A percentile compares a stretch with the other conserved stretches of the same genome.
These are phyloP conservation scores for Meghimatium bilineatum DNA, from an alignment of 2,888 invertebrate genomes.

Conservation along the genomic window DNA sequence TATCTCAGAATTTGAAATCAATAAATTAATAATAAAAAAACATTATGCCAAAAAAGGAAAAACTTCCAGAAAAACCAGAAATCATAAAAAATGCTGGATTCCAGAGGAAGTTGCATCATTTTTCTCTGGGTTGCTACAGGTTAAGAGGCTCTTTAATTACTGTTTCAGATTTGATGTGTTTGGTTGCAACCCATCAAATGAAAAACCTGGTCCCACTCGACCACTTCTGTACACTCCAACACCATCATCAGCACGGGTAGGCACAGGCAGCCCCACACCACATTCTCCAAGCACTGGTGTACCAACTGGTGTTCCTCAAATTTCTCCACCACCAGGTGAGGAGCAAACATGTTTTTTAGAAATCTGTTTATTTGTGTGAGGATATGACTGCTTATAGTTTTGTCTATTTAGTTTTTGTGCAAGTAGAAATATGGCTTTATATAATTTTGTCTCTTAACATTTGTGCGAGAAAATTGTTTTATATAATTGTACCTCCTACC, in stretches of 20 bases:
- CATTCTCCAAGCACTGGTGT: neutral
- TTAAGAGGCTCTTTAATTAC: neutral
- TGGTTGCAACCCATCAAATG: constrained; percentile 43
- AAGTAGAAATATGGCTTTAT: neutral
- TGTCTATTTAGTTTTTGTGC: no score
- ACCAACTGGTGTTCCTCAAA: constrained; percentile 18
- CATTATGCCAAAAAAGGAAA: no score
- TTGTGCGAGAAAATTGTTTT: no score
- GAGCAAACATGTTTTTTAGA: neutral
- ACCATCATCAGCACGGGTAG: neutral
- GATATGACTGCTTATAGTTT: neutral
- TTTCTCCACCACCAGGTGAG: constrained; percentile 38
- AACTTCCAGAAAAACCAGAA: no score
- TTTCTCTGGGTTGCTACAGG: no score
- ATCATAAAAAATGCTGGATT: no score
- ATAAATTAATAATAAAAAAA: no score
- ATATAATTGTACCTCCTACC: no score
- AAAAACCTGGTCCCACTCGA: constrained; percentile 14
- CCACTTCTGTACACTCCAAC: constrained; percentile 11
- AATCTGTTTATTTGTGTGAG: no score
- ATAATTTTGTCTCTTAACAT: no score
- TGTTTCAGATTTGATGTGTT: constrained; percentile 48
- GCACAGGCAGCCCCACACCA: constrained; percentile 22
- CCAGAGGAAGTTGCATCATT: no score
- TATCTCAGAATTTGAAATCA: no score